Base-by-base conservation (phyloP, 64 coral and sea anemone genomes). In the Platygyra sinensis region DNA sequence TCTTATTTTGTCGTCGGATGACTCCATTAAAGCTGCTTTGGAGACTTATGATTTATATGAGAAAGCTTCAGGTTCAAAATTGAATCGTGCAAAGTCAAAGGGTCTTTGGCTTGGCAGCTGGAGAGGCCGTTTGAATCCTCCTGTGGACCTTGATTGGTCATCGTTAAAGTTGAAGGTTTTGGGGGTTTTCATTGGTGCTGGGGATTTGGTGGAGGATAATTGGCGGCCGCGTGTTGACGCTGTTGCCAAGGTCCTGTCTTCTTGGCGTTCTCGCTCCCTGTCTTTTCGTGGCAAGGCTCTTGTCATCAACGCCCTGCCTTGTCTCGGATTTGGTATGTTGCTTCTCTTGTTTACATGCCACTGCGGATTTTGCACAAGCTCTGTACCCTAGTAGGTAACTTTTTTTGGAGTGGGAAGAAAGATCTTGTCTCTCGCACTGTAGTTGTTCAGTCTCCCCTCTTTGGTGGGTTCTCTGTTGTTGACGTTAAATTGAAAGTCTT, bases 71-170 rank as follows among this genome's bases (percentile, higher is more conserved):
- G 91, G 91, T 0, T 59, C 86, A 0, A 93, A 88, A 42, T 3
- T 93, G 0, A 88, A 93, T 28, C 9, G 63, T 0, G 29, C 0
- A 0, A 93, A 93, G 22, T 73, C 74, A 10, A 52, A 73, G 5
- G 91, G 85, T 1, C 51, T 93, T 3, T 72, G 83, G 63, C 16
- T 67, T 8, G 67, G 91, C 1, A 0, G 12, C 0, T 93, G 76
- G 91, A 16, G 46, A 0, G 17, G 12, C 16, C 76, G 65, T 8
- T 28, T 8, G 15, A 64, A 80, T 22, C 14, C 31, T 0, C 86
- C 86, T 11, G 30, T 64, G 13, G 1, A 30, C 24, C 27, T 93
- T 11, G 10, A 42, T 5, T 93, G 89, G 89, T n/a, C 89, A 1
- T 75, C 67, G 0, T 0, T 13, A 14, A 52, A 18, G 17, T 38